Evolutionary conservation across 2,888 invertebrate genomes (phyloP), one percentile per base, ranked within the genome.

Genomic region (Hyposoter didymator): DNA sequence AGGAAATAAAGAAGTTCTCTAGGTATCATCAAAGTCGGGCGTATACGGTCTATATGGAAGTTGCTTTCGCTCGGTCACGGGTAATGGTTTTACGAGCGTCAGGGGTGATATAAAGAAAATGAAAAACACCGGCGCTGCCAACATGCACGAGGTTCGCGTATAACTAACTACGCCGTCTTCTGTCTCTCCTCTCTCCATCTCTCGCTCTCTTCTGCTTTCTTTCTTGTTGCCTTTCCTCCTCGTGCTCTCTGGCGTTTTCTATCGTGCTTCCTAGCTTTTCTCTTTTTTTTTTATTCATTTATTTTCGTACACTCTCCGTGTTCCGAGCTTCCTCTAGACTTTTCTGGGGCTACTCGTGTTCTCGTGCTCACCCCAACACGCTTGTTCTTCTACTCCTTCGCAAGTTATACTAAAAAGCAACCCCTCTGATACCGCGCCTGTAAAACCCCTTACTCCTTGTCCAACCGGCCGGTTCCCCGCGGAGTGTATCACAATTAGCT

Each of bases 81-180:
- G 96, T 97, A 97, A 97, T 97, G 97, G 96, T 95, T 97, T 97
- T 97, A 97, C 96, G 96, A 96, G 96, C 96, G 95, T 95, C 97
- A 95, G 94, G 97, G 97, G 97, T 96, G 96, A 96, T 96, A 97
- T 97, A 97, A 97, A 97, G 97, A 97, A 97, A 97, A 97, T 97
- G 97, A 97, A 97, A 96, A 96, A 96, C 96, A 96, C 96, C 96
- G 88, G 90, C 90, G 89, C 91, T 92, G 91, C 90, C 93, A 92
- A 91, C 93, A 91, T 91, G 92, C 92, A 89, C 93, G 89, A 91
- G 90, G 90, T 87, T 88, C 85, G 84, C 89, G 89, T 92, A 92
- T 93, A 93, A 93, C 92, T 93, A 93, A 93, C 92, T 91, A 89
- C 91, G 86, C 86, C 90, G 90, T 90, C 87, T 80, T 82, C 79